Evolutionary conservation across 2,888 invertebrate genomes (phyloP).

Genomic region (Pegoplata infirma): DNA sequence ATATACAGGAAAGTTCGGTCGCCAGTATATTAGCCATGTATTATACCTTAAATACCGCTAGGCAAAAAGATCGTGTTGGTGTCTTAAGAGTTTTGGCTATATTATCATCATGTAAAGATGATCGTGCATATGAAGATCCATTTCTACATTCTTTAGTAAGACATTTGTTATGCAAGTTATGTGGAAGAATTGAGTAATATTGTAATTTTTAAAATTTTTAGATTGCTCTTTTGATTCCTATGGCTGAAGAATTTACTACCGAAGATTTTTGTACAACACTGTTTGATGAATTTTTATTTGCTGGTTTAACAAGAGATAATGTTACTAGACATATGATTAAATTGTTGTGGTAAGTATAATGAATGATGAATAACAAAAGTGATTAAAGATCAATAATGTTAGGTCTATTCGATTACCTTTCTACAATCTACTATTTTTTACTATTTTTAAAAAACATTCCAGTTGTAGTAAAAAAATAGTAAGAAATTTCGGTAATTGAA

Average conservation of each 20-base stretch:
- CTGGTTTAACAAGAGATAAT: slow-evolving; percentile 92
- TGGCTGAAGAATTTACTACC: slow-evolving; percentile 94
- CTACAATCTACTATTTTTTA: too few species aligned
- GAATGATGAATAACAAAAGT: too few species aligned
- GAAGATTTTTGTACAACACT: slow-evolving; percentile 97
- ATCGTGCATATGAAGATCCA: slow-evolving; percentile 95
- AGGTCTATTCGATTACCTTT: too few species aligned
- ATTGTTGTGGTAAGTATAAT: slow-evolving; percentile 86
- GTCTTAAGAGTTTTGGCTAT: slow-evolving; percentile 92
- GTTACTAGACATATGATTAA: slow-evolving; percentile 94
- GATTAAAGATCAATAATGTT: too few species aligned
- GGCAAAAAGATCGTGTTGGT: slow-evolving; percentile 88
- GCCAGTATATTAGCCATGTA: slow-evolving; percentile 97
- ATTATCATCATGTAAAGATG: slow-evolving; percentile 93
- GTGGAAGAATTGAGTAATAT: too few species aligned
- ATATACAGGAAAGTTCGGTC: slow-evolving; percentile 93
- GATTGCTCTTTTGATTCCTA: slow-evolving; percentile 87
- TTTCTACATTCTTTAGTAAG: slow-evolving; percentile 92
- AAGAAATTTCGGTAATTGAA: too few species aligned
- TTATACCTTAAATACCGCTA: slow-evolving; percentile 92
- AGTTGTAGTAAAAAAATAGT: too few species aligned
- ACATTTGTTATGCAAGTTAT: too few species aligned
- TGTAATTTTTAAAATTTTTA: slow-evolving; percentile 52
- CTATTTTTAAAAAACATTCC: too few species aligned
- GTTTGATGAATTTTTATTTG: slow-evolving; percentile 97